Base-by-base conservation (phyloP, 2,797 vertebrate genomes). In the Todus mexicanus region DNA sequence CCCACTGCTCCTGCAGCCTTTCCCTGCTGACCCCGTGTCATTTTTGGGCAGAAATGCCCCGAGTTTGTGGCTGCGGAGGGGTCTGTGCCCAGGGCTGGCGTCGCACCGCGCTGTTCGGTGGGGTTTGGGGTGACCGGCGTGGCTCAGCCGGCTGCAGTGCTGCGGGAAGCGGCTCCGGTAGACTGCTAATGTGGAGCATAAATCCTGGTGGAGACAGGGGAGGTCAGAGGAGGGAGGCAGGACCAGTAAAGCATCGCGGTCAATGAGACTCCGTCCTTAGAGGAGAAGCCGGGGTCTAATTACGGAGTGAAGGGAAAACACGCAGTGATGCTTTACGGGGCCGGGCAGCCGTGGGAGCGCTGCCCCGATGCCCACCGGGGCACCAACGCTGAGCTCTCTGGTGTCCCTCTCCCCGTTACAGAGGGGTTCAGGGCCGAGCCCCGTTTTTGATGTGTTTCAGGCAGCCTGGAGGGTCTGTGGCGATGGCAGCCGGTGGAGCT, bases 241-340 rank as follows among this genome's bases (percentile, higher is more conserved):
- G 98, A 98, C 98, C 98, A 97, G 98, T 95, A 97, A 98, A 98
- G 97, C 98, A 96, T 98, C 95, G 97, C 96, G 94, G 98, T 87
- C 98, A 97, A 94, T 35, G 91, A 59, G 74, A 64, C 48, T 37
- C 45, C 0, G 15, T 88, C 74, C 90, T 85, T 11, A 43, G 56
- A 48, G 94, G 53, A 76, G 89, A 77, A 5, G 10, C 47, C 4
- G 1, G 68, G 63, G 31, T 89, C 57, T 95, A 31, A 23, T 73
- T 43, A 6, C 57, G 17, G 88, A 78, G 86, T 3, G 6, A 25
- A 27, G 87, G 78, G 89, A 74, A 33, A 50, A 18, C 50, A 12
- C 4, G 33, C n/a, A 20, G 60, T 1, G 42, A 50, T 31, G 88
- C 66, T 59, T 51, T 15, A 3, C 17, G 1, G 68, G 26, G 68